These are phyloP conservation scores for Delichon dasypus DNA, from an alignment of 2,797 vertebrate genomes.

Conservation along the genomic window DNA sequence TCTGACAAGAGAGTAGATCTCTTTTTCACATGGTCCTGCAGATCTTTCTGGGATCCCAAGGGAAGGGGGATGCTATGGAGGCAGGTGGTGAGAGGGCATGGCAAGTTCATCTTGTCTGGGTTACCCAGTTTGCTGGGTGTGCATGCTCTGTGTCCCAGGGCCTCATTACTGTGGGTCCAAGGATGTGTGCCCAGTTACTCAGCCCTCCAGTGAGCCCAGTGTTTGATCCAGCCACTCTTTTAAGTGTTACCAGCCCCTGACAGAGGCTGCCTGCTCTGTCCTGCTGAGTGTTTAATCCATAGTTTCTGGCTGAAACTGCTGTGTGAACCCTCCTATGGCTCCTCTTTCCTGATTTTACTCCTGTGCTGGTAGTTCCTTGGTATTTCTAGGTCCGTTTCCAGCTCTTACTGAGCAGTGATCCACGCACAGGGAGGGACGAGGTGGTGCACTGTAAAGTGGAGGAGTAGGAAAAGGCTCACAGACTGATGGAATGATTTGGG, in stretches of 20 bases:
- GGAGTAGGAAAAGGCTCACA: background rate
- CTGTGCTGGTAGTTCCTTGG: background rate
- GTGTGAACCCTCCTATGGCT: background rate
- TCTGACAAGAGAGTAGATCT: background rate
- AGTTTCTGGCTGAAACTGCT: background rate
- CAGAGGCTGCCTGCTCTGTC: background rate
- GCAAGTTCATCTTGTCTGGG: background rate
- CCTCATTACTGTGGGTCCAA: rapidly evolving
- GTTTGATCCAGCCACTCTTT: background rate
- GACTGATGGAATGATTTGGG: background rate
- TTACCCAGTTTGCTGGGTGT: background rate
- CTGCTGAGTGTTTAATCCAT: background rate
- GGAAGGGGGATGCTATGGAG: background rate
- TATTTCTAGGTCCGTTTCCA: background rate
- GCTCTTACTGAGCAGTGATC: rapidly evolving
- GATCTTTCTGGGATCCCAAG: background rate
- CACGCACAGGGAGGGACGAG: background rate
- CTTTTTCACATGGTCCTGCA: background rate
- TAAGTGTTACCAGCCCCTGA: background rate
- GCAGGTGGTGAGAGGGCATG: background rate
- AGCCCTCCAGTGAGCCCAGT: background rate
- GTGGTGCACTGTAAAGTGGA: background rate
- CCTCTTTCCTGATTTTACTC: background rate
- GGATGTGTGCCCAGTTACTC: background rate
- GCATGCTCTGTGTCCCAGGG: rapidly evolving